A percentile compares a stretch with the other conserved stretches of the same genome.
Evolutionary conservation across 2,888 invertebrate genomes (phyloP).

Genomic region (Cosmia pyralina): DNA sequence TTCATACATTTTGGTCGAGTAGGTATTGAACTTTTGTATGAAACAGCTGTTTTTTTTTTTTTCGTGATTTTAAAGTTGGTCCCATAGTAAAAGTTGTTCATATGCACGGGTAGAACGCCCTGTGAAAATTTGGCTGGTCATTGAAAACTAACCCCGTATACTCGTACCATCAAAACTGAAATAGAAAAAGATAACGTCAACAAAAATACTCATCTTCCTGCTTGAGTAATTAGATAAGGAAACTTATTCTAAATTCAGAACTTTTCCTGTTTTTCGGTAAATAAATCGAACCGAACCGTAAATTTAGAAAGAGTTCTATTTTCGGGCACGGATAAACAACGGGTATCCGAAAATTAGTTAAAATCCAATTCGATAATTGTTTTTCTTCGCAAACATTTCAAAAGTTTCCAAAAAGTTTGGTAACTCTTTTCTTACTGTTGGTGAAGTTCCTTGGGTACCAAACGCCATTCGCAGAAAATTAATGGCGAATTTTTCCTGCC

Average conservation of each 20-base stretch:
- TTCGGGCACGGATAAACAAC: conserved; percentile 39
- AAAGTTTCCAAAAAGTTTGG: conserved; percentile 71
- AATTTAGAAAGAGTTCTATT: conserved; percentile 28
- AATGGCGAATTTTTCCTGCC: conserved; percentile 76
- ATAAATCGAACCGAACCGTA: conserved; percentile 40
- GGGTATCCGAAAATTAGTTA: conserved; percentile 67
- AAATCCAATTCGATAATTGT: conserved; percentile 80
- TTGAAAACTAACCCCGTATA: too few species aligned
- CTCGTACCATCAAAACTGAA: too few species aligned
- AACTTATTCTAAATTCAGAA: neutral
- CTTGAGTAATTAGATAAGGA: too few species aligned
- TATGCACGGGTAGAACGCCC: too few species aligned
- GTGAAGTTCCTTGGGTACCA: conserved; percentile 72
- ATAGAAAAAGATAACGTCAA: too few species aligned
- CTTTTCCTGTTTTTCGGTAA: conserved; percentile 46
- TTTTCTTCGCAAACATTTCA: conserved; percentile 77
- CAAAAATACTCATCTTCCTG: too few species aligned
- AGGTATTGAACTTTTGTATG: too few species aligned
- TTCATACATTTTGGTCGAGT: too few species aligned
- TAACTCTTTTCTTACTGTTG: conserved; percentile 80
- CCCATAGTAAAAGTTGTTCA: too few species aligned
- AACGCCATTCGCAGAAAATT: conserved; percentile 85
- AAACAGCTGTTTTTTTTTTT: too few species aligned
- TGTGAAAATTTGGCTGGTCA: too few species aligned
- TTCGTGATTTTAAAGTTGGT: too few species aligned